Evolutionary conservation across 1,140 invertebrate genomes (phyloP), one percentile per base, ranked within the genome.

Genomic region (Kradibia gibbosae): DNA sequence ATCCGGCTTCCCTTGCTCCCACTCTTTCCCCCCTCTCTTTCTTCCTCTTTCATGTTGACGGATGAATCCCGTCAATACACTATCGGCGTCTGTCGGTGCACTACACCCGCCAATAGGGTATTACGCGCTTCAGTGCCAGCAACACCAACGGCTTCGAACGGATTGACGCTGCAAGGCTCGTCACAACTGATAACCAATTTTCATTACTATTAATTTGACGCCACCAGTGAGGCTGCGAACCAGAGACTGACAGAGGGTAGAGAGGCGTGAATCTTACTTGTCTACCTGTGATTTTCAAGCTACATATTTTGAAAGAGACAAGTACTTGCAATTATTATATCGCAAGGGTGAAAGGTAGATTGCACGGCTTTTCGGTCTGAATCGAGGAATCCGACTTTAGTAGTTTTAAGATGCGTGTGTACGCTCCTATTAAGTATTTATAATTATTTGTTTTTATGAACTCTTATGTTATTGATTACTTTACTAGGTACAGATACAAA

Each of bases 121-220:
- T 89, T 90, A 89, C 86, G 85, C 87, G 88, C 86, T 88, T 80
- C 87, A 85, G 73, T 86, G 88, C 83, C 85, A 86, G 85, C 86
- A 87, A 88, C 85, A 87, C 85, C 86, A 85, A 81, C 77, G 82
- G 84, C 82, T 88, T 86, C 85, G 84, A 75, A 42, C 80, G 57
- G 65, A 82, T 78, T 39, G 31, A 17, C 13, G 34, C 70, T 67
- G 70, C 28, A 31, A 36, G 39, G 70, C 67, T 73, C 87, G 85
- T 85, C 87, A 84, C 88, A 80, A 87, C 88, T 89, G 89, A 91
- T 91, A 91, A 91, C 88, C 88, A 89, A 90, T 89, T 90, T 88
- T 91, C 88, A 90, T 90, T 89, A 87, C 86, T 88, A 87, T 90
- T 89, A 86, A 88, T 88, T 88, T 88, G 72, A 22, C 39, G 42